Conservation (phyloP, 2,888 invertebrate species). For the Lymantria dispar region DNA sequence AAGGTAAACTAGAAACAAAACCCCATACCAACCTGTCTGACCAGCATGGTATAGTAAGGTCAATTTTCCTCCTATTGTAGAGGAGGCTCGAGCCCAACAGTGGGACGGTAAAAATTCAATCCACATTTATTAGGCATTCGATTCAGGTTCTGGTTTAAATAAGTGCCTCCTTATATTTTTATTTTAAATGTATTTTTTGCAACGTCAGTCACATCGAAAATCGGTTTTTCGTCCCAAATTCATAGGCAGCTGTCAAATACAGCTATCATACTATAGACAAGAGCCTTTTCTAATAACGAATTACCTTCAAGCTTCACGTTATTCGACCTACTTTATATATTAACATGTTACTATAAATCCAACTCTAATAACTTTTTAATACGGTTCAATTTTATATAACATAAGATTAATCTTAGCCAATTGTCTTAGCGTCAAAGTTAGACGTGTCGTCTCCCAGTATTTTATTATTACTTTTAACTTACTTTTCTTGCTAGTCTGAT, state of each 20-base stretch:
- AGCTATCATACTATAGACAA: constrained; percentile 14
- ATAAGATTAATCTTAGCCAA: constrained; percentile 26
- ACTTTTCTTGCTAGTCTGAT: too few species aligned
- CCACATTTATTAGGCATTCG: too few species aligned
- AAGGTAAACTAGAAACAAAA: too few species aligned
- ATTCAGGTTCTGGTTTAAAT: too few species aligned
- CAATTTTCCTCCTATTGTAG: too few species aligned
- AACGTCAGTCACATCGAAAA: neutral
- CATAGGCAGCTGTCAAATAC: constrained; percentile 21
- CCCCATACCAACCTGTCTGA: too few species aligned
- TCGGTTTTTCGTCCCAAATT: constrained; percentile 1
- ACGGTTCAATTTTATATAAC: constrained; percentile 8
- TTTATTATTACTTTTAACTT: too few species aligned
- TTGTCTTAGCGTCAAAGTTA: constrained; percentile 30
- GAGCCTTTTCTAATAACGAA: constrained; percentile 33
- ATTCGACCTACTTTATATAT: constrained; percentile 21
- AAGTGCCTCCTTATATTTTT: too few species aligned
- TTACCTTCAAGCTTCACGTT: constrained; percentile 20
- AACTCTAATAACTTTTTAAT: neutral
- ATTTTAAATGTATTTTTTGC: too few species aligned
- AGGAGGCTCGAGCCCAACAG: too few species aligned
- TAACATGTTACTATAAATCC: neutral
- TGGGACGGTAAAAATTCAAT: too few species aligned
- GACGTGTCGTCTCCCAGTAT: constrained; percentile 13
- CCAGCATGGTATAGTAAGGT: too few species aligned